Evolutionary conservation across 1,140 invertebrate genomes (phyloP), one percentile per base, ranked within the genome.

Genomic region (Hirudo medicinalis): DNA sequence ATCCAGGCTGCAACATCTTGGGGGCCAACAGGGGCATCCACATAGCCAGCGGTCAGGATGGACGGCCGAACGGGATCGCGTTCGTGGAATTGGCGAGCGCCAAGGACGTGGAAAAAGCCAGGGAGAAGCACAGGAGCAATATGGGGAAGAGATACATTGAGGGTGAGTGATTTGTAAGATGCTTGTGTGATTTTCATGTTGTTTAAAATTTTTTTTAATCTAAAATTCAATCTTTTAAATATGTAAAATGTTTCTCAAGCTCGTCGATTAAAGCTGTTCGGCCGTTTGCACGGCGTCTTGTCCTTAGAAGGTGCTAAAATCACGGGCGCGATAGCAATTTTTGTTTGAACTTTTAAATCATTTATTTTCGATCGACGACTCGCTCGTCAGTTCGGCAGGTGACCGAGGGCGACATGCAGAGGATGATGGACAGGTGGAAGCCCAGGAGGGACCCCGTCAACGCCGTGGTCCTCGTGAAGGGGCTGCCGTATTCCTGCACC

Each of bases 91-190:
- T 96, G 78, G 87, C 87, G 60, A 86, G 86, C 73, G 86, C 89
- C 71, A 86, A 89, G 54, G 92, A 94, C 84, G 85, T 92, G 29
- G 87, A 89, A 32, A 83, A 85, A 75, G 92, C 91, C 36, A 84
- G 90, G 66, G 88, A 89, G 76, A 89, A 90, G 79, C 89, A 95
- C 77, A 88, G 90, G 78, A 88, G 92, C 79, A 88, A 92, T 76
- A 92, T 97, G 87, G 92, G 92, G 15, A 88, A 89, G 78, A 86
- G 93, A 83, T 96, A 94, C 76, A 92, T 95, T 80, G 91, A 94
- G 87, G 90, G 91, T 91, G 82, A 73, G 73, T 54, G 22, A 25
- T 13, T 63, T 22, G 8, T n/a, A n/a, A n/a, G 25, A 57, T 57
- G 25, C 5, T 25, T 9, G 2, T 57, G 20, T n/a, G n/a, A n/a